Percentiles rank a stretch among this genome's conserved stretches.
Evolutionary conservation across 2,797 vertebrate genomes (phyloP).

Genomic region (Threskiornis aethiopicus): DNA sequence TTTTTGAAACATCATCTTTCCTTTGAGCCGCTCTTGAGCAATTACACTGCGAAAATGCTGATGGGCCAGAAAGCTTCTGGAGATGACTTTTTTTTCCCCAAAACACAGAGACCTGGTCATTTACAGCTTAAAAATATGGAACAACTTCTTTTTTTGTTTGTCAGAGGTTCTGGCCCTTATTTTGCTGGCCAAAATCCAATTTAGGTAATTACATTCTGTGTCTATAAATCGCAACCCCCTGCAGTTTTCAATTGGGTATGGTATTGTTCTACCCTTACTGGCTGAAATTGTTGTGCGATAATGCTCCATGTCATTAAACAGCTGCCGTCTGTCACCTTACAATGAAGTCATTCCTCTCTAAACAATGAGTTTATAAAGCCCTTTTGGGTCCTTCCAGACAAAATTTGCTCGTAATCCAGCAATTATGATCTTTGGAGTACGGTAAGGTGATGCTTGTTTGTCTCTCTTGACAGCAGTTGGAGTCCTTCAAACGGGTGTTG

Average conservation of each 20-base stretch:
- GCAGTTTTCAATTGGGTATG: slow-evolving; percentile 63
- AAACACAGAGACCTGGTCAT: neutral
- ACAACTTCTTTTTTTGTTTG: neutral
- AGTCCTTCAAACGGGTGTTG: neutral
- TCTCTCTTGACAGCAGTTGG: slow-evolving; percentile 6
- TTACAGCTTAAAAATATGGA: neutral
- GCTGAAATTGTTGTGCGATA: slow-evolving; percentile 63
- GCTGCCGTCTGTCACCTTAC: slow-evolving; percentile 70
- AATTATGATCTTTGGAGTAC: neutral
- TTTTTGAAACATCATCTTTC: slow-evolving; percentile 5
- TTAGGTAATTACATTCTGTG: slow-evolving; percentile 74
- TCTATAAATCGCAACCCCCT: slow-evolving; percentile 62
- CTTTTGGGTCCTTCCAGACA: slow-evolving; percentile 47
- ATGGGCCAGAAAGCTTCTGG: neutral
- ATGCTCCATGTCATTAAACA: slow-evolving; percentile 74
- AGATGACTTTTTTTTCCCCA: accelerated
- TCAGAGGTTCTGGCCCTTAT: slow-evolving; percentile 50
- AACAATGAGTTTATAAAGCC: slow-evolving; percentile 41
- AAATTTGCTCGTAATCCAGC: slow-evolving; percentile 38
- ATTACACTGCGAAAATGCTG: neutral
- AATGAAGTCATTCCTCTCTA: slow-evolving; percentile 53
- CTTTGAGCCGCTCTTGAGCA: neutral
- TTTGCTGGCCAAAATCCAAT: slow-evolving; percentile 70
- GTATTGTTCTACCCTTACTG: slow-evolving; percentile 68
- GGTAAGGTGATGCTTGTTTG: slow-evolving; percentile 10